These are phyloP conservation scores for Polyommatus icarus DNA, from an alignment of 2,888 invertebrate genomes.

Conservation along the genomic window DNA sequence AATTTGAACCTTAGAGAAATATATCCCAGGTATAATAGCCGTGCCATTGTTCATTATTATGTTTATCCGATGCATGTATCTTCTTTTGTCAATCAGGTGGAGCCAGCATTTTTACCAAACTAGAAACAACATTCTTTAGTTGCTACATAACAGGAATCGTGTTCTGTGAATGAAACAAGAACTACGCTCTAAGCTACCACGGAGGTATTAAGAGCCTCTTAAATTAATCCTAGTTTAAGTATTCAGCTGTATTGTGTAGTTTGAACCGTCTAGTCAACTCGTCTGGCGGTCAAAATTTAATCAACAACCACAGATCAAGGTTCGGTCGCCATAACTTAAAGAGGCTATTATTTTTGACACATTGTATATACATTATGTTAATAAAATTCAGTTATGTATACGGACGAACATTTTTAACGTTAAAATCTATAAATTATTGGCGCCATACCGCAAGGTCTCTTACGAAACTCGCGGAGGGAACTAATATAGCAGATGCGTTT, in stretches of 20 bases:
- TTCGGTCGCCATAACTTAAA: slow-evolving; percentile 8
- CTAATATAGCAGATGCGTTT: neutral
- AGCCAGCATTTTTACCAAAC: no score
- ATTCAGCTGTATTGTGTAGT: neutral
- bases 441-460: slow-evolving; percentile 24
- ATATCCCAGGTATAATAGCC: no score
- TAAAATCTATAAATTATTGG: slow-evolving; percentile 6
- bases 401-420: slow-evolving; percentile 8
- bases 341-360: slow-evolving; percentile 20
- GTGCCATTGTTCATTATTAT: no score
- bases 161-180: no score
- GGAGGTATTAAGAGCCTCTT: no score
- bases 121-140: no score
- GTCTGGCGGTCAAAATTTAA: neutral
- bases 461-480: neutral
- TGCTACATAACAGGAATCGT: no score
- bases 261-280: neutral
- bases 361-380: slow-evolving; percentile 22
- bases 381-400: slow-evolving; percentile 21
- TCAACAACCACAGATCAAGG: slow-evolving; percentile 11
- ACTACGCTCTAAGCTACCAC: no score
- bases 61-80: no score
- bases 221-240: no score
- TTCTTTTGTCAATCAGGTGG: no score
- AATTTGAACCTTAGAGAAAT: neutral